phyloP scores from a whole-genome alignment of 2,888 invertebrate species.

The Limnephilus auricula region DNA sequence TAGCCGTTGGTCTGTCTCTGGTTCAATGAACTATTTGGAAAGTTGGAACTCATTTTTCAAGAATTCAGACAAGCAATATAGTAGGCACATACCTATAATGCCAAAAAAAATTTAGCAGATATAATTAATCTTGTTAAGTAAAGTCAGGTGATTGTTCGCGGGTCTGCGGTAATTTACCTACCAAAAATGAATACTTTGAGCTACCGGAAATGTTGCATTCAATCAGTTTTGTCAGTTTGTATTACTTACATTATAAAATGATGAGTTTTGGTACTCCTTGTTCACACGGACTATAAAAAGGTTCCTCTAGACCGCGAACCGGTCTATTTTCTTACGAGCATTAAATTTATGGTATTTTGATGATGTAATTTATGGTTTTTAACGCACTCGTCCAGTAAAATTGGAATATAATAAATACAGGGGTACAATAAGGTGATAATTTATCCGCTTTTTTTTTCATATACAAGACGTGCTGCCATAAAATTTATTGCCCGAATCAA shows the following conservation, averaged over 20 bases:
- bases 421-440: constrained; percentile 66
- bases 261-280: background rate
- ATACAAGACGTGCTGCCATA: constrained; percentile 60
- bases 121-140: too few relatives aligned
- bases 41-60: too few relatives aligned
- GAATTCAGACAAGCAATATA: too few relatives aligned
- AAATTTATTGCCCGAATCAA: constrained; percentile 56
- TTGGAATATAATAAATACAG: constrained; percentile 65
- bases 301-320: constrained; percentile 30
- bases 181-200: too few relatives aligned
- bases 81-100: too few relatives aligned
- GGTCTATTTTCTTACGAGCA: constrained; percentile 59
- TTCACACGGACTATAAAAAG: constrained; percentile 13
- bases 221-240: too few relatives aligned
- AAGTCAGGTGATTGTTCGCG: too few relatives aligned
- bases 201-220: too few relatives aligned
- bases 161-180: too few relatives aligned
- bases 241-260: background rate
- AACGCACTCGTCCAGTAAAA: constrained; percentile 64
- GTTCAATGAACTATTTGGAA: too few relatives aligned
- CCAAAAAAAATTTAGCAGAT: too few relatives aligned
- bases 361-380: constrained; percentile 66
- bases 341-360: constrained; percentile 66
- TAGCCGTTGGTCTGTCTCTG: too few relatives aligned
- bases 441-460: constrained; percentile 63